Evolutionary conservation across 2,888 invertebrate species (phyloP).

Genomic region (Drosophila koepferae): DNA sequence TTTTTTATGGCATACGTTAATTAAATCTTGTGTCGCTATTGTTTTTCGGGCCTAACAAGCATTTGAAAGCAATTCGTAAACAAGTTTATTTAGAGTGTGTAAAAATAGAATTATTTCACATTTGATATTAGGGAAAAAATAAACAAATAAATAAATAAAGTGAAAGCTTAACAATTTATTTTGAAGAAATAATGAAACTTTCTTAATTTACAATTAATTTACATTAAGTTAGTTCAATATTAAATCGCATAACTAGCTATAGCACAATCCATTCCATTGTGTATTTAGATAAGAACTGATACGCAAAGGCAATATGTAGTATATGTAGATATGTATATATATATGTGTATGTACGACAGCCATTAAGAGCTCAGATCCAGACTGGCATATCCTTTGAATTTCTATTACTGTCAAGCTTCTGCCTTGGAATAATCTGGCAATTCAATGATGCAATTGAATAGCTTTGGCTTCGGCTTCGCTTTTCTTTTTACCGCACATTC

Average conservation of each 20-base stretch:
- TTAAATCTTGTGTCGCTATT: slow-evolving; percentile 52
- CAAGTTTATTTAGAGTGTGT: slow-evolving; percentile 5
- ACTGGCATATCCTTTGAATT: slow-evolving; percentile 31
- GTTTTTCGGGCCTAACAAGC: slow-evolving; percentile 28
- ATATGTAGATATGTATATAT: background rate
- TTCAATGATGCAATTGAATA: slow-evolving; percentile 72
- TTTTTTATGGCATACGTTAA: slow-evolving; percentile 42
- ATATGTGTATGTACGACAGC: background rate
- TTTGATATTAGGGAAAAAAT: background rate
- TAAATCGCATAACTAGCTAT: background rate
- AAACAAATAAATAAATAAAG: background rate
- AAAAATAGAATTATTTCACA: background rate
- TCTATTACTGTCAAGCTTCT: slow-evolving; percentile 25
- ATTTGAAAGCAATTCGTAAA: slow-evolving; percentile 3
- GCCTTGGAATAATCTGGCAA: slow-evolving; percentile 47
- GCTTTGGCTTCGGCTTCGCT: slow-evolving; percentile 46
- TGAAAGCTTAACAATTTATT: background rate
- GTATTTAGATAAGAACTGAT: background rate
- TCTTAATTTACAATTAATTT: background rate
- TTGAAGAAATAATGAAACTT: too few relatives aligned
- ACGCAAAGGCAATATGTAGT: background rate
- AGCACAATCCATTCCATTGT: slow-evolving; percentile 3
- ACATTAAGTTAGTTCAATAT: background rate
- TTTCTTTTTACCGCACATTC: slow-evolving; percentile 23
- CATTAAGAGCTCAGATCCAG: slow-evolving; percentile 10